These are phyloP conservation scores for Erebia ligea DNA, from an alignment of 2,888 invertebrate species.

Conservation along the genomic window DNA sequence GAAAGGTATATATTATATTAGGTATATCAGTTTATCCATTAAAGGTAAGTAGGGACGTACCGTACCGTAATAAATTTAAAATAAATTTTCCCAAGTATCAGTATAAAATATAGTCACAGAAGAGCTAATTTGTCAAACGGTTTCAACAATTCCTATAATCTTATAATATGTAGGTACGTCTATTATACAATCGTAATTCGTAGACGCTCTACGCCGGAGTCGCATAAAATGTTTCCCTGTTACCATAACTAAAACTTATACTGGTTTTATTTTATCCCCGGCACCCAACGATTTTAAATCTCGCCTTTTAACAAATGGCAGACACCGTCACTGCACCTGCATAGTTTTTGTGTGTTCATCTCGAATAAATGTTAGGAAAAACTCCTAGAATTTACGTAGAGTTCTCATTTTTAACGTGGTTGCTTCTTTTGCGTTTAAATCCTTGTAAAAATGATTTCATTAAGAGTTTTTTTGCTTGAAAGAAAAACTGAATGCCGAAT, in stretches of 20 bases:
- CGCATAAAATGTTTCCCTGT: constrained; percentile 71
- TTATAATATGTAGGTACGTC: no score
- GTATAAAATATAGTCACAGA: no score
- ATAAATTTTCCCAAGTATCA: no score
- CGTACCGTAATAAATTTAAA: no score
- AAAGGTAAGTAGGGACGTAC: no score
- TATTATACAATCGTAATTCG: no score
- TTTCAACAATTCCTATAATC: neutral
- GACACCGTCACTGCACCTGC: constrained; percentile 66
- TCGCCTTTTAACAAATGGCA: constrained; percentile 78
- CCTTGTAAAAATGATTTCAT: neutral
- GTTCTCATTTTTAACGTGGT: constrained; percentile 4
- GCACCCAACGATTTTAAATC: constrained; percentile 66
- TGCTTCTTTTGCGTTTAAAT: neutral
- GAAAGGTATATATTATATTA: no score
- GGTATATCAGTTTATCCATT: no score
- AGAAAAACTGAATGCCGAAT: no score
- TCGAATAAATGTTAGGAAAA: constrained; percentile 19
- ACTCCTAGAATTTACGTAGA: constrained; percentile 13
- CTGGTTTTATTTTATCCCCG: constrained; percentile 72
- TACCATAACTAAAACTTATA: constrained; percentile 41
- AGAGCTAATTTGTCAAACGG: neutral
- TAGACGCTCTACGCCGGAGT: constrained; percentile 22
- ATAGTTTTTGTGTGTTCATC: constrained; percentile 16
- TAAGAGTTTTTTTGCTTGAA: no score